A percentile compares a stretch with the other conserved stretches of the same genome.
phyloP scores from a whole-genome alignment of 2,113 vertebrate genomes.

The Macaca nemestrina region DNA sequence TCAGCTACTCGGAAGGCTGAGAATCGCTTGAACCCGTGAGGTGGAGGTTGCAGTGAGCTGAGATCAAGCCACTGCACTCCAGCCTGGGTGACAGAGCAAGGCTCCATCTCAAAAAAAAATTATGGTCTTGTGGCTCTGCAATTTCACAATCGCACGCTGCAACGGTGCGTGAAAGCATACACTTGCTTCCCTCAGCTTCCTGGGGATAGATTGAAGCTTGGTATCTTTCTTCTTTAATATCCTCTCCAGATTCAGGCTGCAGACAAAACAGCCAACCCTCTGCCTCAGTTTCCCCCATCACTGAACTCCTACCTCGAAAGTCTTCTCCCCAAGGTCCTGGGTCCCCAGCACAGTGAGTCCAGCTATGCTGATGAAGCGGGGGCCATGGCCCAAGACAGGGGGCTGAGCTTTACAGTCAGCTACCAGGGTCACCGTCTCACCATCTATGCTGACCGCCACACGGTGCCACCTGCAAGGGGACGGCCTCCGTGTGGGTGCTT shows the following conservation, averaged over 20 bases:
- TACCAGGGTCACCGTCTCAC: slow-evolving; percentile 85
- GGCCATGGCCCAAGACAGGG: slow-evolving; percentile 82
- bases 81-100: too few relatives aligned
- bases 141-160: background rate
- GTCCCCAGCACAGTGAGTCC: slow-evolving; percentile 91
- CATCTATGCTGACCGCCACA: slow-evolving; percentile 89
- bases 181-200: background rate
- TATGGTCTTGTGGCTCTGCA: accelerated
- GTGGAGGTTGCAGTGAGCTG: too few relatives aligned
- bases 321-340: slow-evolving; percentile 86
- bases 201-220: accelerated
- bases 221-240: background rate
- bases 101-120: too few relatives aligned
- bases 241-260: background rate
- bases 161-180: accelerated
- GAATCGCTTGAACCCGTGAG: too few relatives aligned
- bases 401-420: slow-evolving; percentile 89
- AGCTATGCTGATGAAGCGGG: slow-evolving; percentile 85
- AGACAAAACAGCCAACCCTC: background rate
- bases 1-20: too few relatives aligned
- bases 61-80: too few relatives aligned
- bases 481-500: background rate
- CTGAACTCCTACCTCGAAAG: slow-evolving; percentile 89
- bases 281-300: background rate
- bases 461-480: slow-evolving; percentile 91